Base-by-base conservation (phyloP, 2,113 vertebrate species). In the Hyperopisus bebe region DNA sequence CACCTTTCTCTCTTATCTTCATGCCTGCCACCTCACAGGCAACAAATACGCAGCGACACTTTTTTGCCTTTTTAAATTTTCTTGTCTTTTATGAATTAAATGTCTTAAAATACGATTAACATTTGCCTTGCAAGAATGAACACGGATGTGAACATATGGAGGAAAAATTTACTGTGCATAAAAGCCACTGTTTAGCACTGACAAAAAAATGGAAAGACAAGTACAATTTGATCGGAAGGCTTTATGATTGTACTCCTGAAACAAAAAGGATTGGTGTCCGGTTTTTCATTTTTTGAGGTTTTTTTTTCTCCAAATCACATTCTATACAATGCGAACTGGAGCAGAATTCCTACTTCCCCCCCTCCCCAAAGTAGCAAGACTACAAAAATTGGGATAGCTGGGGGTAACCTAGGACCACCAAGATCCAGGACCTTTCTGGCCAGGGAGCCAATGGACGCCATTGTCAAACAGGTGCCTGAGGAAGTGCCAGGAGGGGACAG, bases 21-120 rank as follows among this genome's bases (percentile, higher is more conserved):
- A 93, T 90, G 92, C 94, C 94, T 92, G 94, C 92, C 89, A 91
- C 94, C 93, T 94, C 93, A 88, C 92, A 90, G 95, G 94, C 93
- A 89, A 95, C 94, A 93, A 93, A 95, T 94, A 94, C 94, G 94
- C 95, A 95, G 95, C 94, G 95, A 95, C 95, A 96, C 95, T 95
- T 96, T 93, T 93, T 94, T 95, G 94, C 91, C 95, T 94, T 93
- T 93, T 90, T 42, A 19, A 80, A 13, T 91, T 93, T 70, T 93
- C 89, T 93, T 93, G 88, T 88, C 90, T 91, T 93, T 92, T 92
- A 92, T 93, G 80, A 84, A 91, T 93, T 94, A 89, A 92, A 94
- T 93, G 94, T 95, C 95, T 95, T 95, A 94, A 94, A 89, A 90
- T 10, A 55, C 44, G 93, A 92, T 89, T 35, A 91, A 90, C 90